Conservation (phyloP, 2,888 invertebrate genomes). For the Sinelater perroti region DNA sequence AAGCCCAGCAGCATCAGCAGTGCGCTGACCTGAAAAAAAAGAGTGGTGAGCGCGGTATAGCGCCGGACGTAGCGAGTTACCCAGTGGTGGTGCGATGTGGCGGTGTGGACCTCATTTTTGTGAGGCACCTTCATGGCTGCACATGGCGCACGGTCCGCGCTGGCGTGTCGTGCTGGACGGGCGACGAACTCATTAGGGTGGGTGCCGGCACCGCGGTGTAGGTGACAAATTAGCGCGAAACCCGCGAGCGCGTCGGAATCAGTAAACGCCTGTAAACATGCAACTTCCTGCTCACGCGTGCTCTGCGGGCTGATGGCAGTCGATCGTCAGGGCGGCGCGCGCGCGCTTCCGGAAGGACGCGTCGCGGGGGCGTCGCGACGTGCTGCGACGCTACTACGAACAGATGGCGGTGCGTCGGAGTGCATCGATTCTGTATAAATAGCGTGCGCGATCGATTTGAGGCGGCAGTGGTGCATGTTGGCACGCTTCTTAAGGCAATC, state of each 20-base stretch:
- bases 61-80: constrained; percentile 19
- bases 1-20: constrained; percentile 58
- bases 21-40: constrained; percentile 56
- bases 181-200: constrained; percentile 22
- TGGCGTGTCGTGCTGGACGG: constrained; percentile 4
- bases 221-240: constrained; percentile 17
- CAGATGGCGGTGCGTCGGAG: constrained; percentile 5
- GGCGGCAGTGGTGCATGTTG: constrained; percentile 1
- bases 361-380: too few species aligned
- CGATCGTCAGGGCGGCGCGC: constrained; percentile 42
- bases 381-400: constrained; percentile 4
- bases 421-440: constrained; percentile 23
- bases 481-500: too few species aligned
- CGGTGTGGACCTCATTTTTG: constrained; percentile 25
- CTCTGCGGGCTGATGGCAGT: constrained; percentile 36
- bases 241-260: constrained; percentile 30
- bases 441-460: constrained; percentile 3
- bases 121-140: constrained; percentile 42
- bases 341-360: constrained; percentile 22
- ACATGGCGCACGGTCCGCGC: constrained; percentile 22
- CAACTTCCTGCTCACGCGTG: constrained; percentile 39
- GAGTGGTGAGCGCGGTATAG: too few species aligned
- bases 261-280: constrained; percentile 44
- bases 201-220: too few species aligned
- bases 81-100: constrained; percentile 28